phyloP scores from a whole-genome alignment of 2,888 invertebrate genomes.

The Leucophenga maculata region DNA sequence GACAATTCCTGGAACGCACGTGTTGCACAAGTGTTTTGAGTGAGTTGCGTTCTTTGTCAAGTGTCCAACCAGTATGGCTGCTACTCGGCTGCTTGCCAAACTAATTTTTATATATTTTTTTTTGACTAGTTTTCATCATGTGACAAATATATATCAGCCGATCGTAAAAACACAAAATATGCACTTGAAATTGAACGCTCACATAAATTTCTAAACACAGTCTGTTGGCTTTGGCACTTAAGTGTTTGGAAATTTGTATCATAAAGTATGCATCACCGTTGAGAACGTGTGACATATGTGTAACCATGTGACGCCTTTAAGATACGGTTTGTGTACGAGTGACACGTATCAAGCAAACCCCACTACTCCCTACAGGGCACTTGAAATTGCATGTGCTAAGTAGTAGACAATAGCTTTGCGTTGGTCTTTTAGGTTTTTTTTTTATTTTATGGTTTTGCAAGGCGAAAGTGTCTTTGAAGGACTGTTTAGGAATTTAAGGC shows the following conservation, averaged over 20 bases:
- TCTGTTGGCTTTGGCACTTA: neutral
- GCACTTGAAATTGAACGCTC: constrained; percentile 18
- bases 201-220: constrained; percentile 2
- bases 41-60: constrained; percentile 34
- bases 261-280: neutral
- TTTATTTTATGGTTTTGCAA: no score
- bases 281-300: constrained; percentile 2
- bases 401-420: constrained; percentile 16
- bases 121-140: constrained; percentile 40
- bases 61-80: constrained; percentile 55
- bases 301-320: neutral
- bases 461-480: no score
- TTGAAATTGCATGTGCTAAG: neutral
- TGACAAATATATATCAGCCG: neutral
- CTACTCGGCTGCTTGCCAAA: constrained; percentile 66
- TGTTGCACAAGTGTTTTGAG: constrained; percentile 57
- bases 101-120: constrained; percentile 60
- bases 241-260: constrained; percentile 4
- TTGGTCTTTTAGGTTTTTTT: constrained; percentile 4
- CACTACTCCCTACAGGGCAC: constrained; percentile 14
- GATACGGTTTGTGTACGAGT: neutral
- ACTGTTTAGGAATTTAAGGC: no score
- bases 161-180: neutral
- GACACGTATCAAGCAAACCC: neutral
- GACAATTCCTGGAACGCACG: constrained; percentile 56